Evolutionary conservation across 1,140 invertebrate species (phyloP).

Genomic region (Druon quercuslanigerum): DNA sequence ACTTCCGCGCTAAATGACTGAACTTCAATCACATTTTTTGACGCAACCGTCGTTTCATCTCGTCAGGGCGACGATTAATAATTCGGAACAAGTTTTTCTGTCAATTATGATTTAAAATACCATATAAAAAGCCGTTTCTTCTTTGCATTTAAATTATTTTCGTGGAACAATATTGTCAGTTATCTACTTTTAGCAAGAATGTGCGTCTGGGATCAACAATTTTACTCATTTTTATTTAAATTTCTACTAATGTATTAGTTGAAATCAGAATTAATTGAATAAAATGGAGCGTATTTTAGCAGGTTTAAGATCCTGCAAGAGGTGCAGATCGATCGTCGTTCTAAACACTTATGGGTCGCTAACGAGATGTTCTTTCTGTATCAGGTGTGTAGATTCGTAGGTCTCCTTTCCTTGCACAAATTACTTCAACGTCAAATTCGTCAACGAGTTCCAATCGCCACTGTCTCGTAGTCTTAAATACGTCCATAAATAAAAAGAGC

Average conservation of each 20-base stretch:
- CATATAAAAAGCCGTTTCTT: too few relatives aligned
- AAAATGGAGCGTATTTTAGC: background rate
- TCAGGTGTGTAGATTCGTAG: background rate
- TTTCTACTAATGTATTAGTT: background rate
- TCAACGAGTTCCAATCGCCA: background rate
- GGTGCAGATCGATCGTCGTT: conserved; percentile 2
- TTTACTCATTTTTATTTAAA: too few relatives aligned
- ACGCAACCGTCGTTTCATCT: background rate
- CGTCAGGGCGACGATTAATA: background rate
- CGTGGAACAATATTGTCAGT: too few relatives aligned
- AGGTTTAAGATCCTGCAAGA: conserved; percentile 9
- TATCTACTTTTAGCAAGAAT: too few relatives aligned
- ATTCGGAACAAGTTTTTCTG: background rate
- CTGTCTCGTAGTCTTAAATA: background rate
- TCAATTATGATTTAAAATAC: too few relatives aligned
- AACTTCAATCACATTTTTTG: background rate
- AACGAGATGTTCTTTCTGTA: conserved; percentile 9
- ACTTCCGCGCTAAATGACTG: background rate
- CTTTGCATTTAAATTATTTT: too few relatives aligned
- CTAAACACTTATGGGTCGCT: background rate
- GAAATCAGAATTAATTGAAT: conserved; percentile 6
- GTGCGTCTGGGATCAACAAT: too few relatives aligned
- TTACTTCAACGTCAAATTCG: background rate
- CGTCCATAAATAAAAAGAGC: too few relatives aligned
- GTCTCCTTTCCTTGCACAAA: background rate